These are phyloP conservation scores for Lasiommata megera DNA, from an alignment of 2,888 invertebrate species.

Conservation along the genomic window DNA sequence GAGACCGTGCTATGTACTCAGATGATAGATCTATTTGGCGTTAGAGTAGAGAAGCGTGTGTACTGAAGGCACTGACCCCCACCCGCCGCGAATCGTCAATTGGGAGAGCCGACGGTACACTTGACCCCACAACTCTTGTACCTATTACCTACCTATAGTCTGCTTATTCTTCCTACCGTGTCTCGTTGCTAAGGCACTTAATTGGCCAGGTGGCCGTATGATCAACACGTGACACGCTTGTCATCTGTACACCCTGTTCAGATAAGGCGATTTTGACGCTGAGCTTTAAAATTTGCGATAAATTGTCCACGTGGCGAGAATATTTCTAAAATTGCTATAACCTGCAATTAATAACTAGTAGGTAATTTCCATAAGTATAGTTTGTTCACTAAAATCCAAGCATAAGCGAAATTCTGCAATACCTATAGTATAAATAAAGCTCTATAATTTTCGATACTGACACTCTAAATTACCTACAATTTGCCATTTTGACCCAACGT, in stretches of 20 bases:
- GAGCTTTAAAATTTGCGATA: too few species aligned
- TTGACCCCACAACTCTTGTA: slow-evolving; percentile 72
- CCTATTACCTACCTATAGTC: slow-evolving; percentile 69
- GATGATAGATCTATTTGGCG: slow-evolving; percentile 5
- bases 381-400: too few species aligned
- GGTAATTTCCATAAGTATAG: too few species aligned
- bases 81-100: slow-evolving; percentile 57
- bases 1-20: not conserved
- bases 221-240: slow-evolving; percentile 1
- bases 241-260: not conserved
- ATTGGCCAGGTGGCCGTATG: slow-evolving; percentile 20
- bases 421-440: too few species aligned
- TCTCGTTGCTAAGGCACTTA: slow-evolving; percentile 38
- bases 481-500: too few species aligned
- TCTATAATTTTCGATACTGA: too few species aligned
- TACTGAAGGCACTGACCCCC: slow-evolving; percentile 67
- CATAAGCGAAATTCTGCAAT: too few species aligned
- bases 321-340: not conserved
- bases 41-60: slow-evolving; percentile 35
- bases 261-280: too few species aligned
- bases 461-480: too few species aligned
- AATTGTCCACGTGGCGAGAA: not conserved
- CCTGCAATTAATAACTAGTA: too few species aligned
- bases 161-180: slow-evolving; percentile 46
- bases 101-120: slow-evolving; percentile 67